A percentile compares a stretch with the other conserved stretches of the same genome.
phyloP scores from a whole-genome alignment of 2,113 vertebrate genomes.

The Phainopepla nitens region DNA sequence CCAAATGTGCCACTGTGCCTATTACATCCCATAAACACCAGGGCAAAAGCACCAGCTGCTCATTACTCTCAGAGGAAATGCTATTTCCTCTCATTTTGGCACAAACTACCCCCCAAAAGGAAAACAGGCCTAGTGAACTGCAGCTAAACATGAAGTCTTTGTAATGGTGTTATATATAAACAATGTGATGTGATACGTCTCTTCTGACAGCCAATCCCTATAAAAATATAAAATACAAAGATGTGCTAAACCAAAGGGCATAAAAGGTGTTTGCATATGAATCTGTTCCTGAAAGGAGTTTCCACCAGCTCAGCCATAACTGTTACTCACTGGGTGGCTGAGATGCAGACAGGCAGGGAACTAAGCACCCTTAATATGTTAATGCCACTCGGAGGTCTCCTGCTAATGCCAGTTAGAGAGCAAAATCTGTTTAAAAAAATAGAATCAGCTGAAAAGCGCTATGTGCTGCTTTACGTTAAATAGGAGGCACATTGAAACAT shows the following conservation, averaged over 20 bases:
- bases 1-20: constrained; percentile 73
- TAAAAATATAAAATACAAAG: constrained; percentile 59
- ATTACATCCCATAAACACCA: constrained; percentile 71
- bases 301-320: not conserved
- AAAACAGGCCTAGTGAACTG: constrained; percentile 52
- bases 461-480: not conserved
- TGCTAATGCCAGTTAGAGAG: not conserved
- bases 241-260: not conserved
- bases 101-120: constrained; percentile 61
- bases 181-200: constrained; percentile 32
- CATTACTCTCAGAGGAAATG: constrained; percentile 67
- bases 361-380: constrained; percentile 13
- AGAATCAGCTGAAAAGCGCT: not conserved
- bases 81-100: constrained; percentile 71
- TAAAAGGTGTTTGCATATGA: constrained; percentile 38
- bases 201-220: constrained; percentile 15
- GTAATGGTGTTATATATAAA: constrained; percentile 30
- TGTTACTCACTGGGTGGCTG: constrained; percentile 15
- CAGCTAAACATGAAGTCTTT: constrained; percentile 40
- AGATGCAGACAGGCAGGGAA: not conserved
- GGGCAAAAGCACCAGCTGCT: constrained; percentile 72
- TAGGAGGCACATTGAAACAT: constrained; percentile 27
- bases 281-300: constrained; percentile 41
- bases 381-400: not conserved
- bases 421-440: not conserved